Base-by-base conservation (phyloP, 2,888 invertebrate species). In the Dexiosoma caninum region DNA sequence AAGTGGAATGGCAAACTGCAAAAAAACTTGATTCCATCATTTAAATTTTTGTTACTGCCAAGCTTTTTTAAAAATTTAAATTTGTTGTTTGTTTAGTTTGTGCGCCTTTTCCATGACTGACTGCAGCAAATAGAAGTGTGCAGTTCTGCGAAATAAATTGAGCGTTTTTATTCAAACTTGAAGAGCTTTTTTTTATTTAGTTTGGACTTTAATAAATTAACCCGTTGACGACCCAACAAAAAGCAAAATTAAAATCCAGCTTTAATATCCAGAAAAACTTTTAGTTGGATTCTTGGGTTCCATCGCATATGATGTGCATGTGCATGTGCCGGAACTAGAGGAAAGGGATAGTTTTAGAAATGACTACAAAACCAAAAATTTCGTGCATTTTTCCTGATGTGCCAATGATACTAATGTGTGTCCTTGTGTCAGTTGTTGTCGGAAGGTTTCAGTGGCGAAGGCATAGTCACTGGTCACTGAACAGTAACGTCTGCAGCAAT, bases 1-100 rank as follows among this genome's bases (percentile, higher is more conserved):
- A 81, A 72, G 64, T 64, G 40, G 72, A 81, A 69, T 81, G 64
- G 72, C 30, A 77, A 72, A 80, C 59, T 53, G 53, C 37, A 53
- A 69, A 51, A 23, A 35, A 55, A 55, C n/a, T n/a, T 14, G 10
- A 21, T n/a, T 46, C 10, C 10, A 21, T 44, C 10, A 42, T 46
- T 46, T 16, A 27, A 30, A 21, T 51, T 30, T 49, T 30, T 21
- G 42, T 19, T 37, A 12, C 32, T 19, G 21, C n/a, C 21, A 12
- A 57, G 21, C 55, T 53, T 55, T 16, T 12, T 30, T 40, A 6
- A 32, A 23, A 23, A n/a, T 19, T 19, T 12, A 59, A 27, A 3
- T 23, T 49, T n/a, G n/a, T n/a, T n/a, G n/a, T 42, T 30, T 35
- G 21, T 57, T 14, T n/a, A 14, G 46, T 10, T 42, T 9, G 23